Evolutionary conservation across 2,113 vertebrate genomes (phyloP).

Genomic region (Neodon shergylaensis): DNA sequence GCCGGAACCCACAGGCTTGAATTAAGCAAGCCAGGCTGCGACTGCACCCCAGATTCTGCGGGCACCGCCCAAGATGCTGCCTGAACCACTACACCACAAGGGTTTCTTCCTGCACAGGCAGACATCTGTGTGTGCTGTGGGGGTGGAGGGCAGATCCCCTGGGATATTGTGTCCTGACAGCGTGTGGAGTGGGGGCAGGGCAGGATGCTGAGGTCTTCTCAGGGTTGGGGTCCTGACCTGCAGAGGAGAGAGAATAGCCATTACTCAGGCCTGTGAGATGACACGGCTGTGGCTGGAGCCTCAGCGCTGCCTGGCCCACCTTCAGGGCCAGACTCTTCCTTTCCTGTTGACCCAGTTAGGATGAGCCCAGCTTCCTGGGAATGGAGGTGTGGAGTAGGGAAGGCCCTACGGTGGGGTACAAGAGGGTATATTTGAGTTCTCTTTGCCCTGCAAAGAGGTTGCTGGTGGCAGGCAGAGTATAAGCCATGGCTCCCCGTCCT

Average conservation of each 20-base stretch:
- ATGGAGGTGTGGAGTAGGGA: rapidly evolving
- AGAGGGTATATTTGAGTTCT: background rate
- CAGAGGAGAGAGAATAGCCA: background rate
- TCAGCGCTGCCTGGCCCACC: background rate
- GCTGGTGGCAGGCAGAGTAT: rapidly evolving
- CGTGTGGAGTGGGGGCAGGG: rapidly evolving
- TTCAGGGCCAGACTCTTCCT: background rate
- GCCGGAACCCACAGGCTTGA: background rate
- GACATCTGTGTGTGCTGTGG: rapidly evolving
- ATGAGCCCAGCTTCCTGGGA: background rate
- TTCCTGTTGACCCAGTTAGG: no score
- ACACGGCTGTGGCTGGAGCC: no score
- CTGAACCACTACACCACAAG: background rate
- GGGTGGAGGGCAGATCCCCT: background rate
- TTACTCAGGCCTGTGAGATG: rapidly evolving
- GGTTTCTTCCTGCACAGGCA: background rate
- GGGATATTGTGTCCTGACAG: background rate
- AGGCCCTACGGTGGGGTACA: background rate
- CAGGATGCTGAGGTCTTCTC: background rate
- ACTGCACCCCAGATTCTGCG: background rate
- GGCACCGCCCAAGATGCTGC: background rate
- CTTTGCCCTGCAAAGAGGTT: background rate
- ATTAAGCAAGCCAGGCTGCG: background rate
- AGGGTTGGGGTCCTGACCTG: background rate
- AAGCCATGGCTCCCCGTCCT: rapidly evolving